phyloP scores from a whole-genome alignment of 2,888 invertebrate species.

The Aphidoletes aphidimyza region DNA sequence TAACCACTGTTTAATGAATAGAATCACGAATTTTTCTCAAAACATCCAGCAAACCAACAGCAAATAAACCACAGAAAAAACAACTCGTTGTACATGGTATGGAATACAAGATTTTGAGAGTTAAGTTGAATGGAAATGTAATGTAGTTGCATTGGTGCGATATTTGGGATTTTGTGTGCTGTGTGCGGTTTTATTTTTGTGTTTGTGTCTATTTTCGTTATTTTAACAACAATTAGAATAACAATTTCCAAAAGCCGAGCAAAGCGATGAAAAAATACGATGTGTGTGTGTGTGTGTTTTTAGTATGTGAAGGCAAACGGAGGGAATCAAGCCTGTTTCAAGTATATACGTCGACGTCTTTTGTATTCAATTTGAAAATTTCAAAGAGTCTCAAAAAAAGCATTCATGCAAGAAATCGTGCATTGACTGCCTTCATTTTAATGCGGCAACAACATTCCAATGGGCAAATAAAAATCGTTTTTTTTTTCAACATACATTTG shows the following conservation, averaged over 20 bases:
- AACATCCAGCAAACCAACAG: no score
- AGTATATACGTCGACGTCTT: no score
- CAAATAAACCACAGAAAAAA: no score
- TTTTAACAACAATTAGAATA: slow-evolving; percentile 40
- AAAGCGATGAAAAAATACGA: no score
- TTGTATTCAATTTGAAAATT: slow-evolving; percentile 25
- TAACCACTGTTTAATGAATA: slow-evolving; percentile 44
- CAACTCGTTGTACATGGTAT: no score
- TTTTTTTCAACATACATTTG: slow-evolving; percentile 16
- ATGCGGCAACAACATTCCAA: slow-evolving; percentile 42
- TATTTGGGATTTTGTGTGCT: not conserved
- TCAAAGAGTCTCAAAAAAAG: slow-evolving; percentile 7
- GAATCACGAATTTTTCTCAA: slow-evolving; percentile 24
- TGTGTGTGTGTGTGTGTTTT: no score
- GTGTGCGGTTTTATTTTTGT: no score
- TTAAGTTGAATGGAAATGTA: no score
- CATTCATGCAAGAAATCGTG: slow-evolving; percentile 44
- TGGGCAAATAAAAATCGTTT: slow-evolving; percentile 15
- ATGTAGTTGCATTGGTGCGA: not conserved
- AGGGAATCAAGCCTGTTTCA: no score
- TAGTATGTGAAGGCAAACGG: no score
- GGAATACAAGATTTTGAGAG: no score
- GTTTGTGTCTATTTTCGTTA: not conserved
- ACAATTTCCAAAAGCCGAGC: slow-evolving; percentile 22
- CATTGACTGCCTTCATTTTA: slow-evolving; percentile 47